Base-by-base conservation (phyloP, 2,797 vertebrate species). In the Sebastes diaconus region DNA sequence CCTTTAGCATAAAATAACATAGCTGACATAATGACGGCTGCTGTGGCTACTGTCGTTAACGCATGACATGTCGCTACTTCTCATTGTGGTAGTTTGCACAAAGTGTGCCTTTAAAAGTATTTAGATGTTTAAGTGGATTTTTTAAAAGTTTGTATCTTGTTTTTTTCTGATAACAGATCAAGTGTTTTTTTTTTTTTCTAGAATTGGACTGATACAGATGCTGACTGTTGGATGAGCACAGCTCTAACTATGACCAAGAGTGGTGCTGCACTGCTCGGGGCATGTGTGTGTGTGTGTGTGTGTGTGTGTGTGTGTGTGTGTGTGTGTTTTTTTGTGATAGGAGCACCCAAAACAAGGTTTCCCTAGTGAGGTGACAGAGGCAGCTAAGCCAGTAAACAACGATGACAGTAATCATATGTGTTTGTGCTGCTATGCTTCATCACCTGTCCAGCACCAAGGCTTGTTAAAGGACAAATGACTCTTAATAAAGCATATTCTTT, bases 391-490 rank as follows among this genome's bases (percentile, higher is more conserved):
- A 83, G 88, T 92, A 93, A 93, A 90, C 92, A 92, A 93, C 85
- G 74, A 80, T 95, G 93, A 93, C 92, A 94, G 94, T 94, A 94
- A 95, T 95, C 93, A 94, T 93, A 92, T 94, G 92, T 95, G 93
- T 94, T 94, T 93, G 90, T 86, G 82, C 83, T 90, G 88, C 90
- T 92, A 90, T 93, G 93, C 93, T 95, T 95, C 93, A 95, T 95
- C 94, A 93, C 93, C 92, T 94, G 93, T 94, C 94, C 83, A 83
- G 73, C 85, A 91, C 93, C 90, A 91, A 93, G 90, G 91, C 93
- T 95, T 94, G 93, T 95, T 95, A 94, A 92, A 95, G 92, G 94
- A 95, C 94, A 95, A 95, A 96, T 94, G 93, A 95, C 92, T 95
- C 90, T 94, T 94, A 95, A 94, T 95, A 95, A 94, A 94, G 90